Base-by-base conservation (phyloP, 2,888 invertebrate genomes). In the Synanthedon formicaeformis region DNA sequence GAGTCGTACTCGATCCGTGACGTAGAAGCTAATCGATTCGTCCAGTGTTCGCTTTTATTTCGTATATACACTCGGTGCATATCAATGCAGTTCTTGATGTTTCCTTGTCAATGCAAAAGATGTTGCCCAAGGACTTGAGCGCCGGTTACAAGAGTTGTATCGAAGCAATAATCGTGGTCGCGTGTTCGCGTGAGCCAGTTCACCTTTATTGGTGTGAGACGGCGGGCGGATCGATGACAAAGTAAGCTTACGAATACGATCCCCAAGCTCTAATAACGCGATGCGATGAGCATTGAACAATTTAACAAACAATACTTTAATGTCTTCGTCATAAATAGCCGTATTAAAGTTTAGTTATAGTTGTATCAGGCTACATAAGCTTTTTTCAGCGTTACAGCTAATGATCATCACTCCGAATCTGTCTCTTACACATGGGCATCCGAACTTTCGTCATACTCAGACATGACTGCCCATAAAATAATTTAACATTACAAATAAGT, bases 101-200 rank as follows among this genome's bases (percentile, higher is more conserved):
- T 58, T 55, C 53, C 50, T 55, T 53, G 54, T 55, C 61, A 60
- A 58, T 54, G 55, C 54, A 52, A 58, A 61, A 60, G 60, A 63
- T 62, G 59, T 60, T 64, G 62, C 61, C 63, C 66, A 69, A 69
- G 67, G 67, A 64, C 64, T 58, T 48, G 52, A 51, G 48, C 58
- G 53, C 4, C 13, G n/a, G 14, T 13, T 6, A 50, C 16, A 14
- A 54, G 52, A 53, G 52, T 48, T 49, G 52, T 52, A 54, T 56
- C 54, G 52, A 51, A n/a, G n/a, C 41, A 27, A 48, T 41, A 27
- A 23, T 48, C 16, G 40, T 48, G 40, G 27, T 57, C 49, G 55
- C 58, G 56, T 57, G 65, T 66, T 72, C 66, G 75, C 73, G 75
- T 74, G 73, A 66, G 64, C 61, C 60, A 64, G 65, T 69, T 68